Evolutionary conservation across 2,797 vertebrate species (phyloP), one percentile per base, ranked within the genome.

Genomic region (Spizella passerina): DNA sequence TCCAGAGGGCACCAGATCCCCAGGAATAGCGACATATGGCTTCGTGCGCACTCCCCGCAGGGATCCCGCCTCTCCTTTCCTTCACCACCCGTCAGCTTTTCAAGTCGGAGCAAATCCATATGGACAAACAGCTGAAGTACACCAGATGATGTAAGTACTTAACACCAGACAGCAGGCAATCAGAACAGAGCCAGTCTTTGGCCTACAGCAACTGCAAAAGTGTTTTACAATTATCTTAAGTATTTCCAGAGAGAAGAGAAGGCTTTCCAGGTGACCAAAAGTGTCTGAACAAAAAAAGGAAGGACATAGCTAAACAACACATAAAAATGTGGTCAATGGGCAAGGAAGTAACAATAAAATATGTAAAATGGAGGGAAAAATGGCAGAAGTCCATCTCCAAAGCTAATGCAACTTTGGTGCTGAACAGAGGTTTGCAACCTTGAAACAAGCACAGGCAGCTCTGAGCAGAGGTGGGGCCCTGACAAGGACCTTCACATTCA

Each of bases 1-100:
- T 94, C 75, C 93, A 97, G 93, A 56, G 92, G 94, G 94, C 95
- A 96, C 86, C 88, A 84, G 61, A 88, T 27, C 50, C 64, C 60
- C 91, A 92, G 68, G 80, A 92, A 93, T 87, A 23, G 10, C 1
- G 1, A 70, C 83, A 88, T 30, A 82, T 6, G 78, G 88, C 83
- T 93, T 14, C 66, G 1, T 7, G n/a, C 2, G 2, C 11, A 1
- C 65, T 88, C 78, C 87, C 83, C 4, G 38, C 70, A 52, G 92
- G 73, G 83, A 90, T 76, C 66, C 17, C 7, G 78, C 86, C 78
- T 76, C 88, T 81, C 77, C 82, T 49, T 56, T 27, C 88, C 78
- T 77, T 60, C 14, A 52, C 73, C 47, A 53, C 75, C 60, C 57
- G 20, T 30, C 78, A 92, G 92, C 75, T 75, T 56, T 52, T 66